These are phyloP conservation scores for Micropterix aruncella DNA, from an alignment of 2,888 invertebrate genomes.

Conservation along the genomic window DNA sequence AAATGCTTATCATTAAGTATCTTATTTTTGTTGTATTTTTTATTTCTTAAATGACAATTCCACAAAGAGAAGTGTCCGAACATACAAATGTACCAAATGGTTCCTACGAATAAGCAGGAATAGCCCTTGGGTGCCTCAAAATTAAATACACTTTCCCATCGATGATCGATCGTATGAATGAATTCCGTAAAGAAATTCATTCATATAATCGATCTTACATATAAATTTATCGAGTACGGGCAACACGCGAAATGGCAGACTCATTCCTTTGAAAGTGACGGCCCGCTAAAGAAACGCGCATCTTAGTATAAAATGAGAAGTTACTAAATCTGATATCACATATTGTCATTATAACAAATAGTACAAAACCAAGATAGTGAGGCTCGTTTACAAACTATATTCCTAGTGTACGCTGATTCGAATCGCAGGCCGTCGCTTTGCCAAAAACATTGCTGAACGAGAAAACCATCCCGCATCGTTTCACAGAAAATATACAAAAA, in stretches of 20 bases:
- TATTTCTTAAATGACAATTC: background rate
- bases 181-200: background rate
- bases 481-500: slow-evolving; percentile 42
- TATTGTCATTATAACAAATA: background rate
- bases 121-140: background rate
- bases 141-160: background rate
- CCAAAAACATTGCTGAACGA: slow-evolving; percentile 29
- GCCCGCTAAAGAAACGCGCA: background rate
- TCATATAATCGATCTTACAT: background rate
- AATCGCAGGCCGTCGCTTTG: background rate
- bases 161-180: background rate
- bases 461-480: slow-evolving; percentile 42
- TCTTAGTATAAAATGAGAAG: background rate
- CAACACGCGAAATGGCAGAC: background rate
- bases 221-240: background rate
- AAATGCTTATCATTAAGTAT: slow-evolving; percentile 32
- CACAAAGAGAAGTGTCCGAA: background rate
- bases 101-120: background rate
- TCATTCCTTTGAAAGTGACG: background rate
- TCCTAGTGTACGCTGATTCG: background rate
- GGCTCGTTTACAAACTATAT: background rate
- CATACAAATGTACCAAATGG: background rate
- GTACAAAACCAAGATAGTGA: background rate
- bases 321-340: background rate
- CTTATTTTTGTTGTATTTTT: background rate